Evolutionary conservation across 1,140 invertebrate species (phyloP).

Genomic region (Cotesia chilonis): DNA sequence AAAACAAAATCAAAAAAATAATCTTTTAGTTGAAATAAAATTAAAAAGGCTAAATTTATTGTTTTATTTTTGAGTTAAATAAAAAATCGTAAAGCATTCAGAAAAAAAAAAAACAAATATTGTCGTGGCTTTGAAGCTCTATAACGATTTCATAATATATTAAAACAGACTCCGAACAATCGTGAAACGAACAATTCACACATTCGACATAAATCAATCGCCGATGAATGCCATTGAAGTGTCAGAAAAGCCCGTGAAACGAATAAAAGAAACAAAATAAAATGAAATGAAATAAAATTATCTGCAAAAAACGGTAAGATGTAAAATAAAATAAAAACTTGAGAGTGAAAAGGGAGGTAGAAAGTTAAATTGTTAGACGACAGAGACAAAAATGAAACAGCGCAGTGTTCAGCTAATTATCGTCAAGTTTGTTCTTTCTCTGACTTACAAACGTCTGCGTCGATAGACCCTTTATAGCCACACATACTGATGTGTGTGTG

Average conservation of each 20-base stretch:
- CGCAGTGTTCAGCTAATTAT: conserved; percentile 4
- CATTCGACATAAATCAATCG: conserved; percentile 5
- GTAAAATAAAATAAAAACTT: conserved; percentile 4
- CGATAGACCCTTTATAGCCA: not conserved
- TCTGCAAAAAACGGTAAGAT: conserved; percentile 1
- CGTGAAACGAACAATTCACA: not conserved
- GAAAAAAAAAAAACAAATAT: no score
- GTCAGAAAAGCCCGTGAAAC: not conserved
- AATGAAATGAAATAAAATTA: not conserved
- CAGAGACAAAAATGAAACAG: not conserved
- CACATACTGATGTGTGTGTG: not conserved
- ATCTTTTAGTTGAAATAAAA: no score
- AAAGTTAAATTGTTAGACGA: conserved; percentile 1
- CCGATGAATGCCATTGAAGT: conserved; percentile 5
- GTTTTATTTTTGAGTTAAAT: no score
- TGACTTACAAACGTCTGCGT: not conserved
- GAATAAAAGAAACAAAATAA: not conserved
- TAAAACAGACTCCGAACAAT: not conserved
- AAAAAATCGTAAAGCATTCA: no score
- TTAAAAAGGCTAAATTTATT: no score
- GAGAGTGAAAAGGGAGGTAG: conserved; percentile 8
- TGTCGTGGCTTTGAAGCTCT: no score
- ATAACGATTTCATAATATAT: not conserved
- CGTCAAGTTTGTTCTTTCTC: not conserved
- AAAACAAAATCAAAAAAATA: no score